Conservation (phyloP, 2,888 invertebrate species). For the Oxycera nigricornis region DNA sequence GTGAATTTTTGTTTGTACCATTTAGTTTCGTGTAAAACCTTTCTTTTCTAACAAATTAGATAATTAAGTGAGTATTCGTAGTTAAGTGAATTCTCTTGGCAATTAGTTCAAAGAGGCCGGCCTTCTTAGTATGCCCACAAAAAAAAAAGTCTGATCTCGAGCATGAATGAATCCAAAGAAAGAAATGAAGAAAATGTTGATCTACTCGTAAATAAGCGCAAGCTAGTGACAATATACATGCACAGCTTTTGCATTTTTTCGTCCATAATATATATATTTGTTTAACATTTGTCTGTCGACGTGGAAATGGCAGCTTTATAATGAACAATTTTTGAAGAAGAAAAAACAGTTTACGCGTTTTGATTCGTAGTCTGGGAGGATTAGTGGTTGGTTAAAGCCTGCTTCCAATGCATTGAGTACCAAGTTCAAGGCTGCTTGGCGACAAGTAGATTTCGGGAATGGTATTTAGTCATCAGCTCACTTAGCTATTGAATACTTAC, state of each 20-base stretch:
- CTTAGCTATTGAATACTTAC: too few species aligned
- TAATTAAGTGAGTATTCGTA: not conserved
- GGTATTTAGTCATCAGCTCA: too few species aligned
- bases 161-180: slow-evolving; percentile 16
- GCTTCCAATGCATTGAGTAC: too few species aligned
- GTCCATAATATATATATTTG: not conserved
- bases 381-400: too few species aligned
- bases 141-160: slow-evolving; percentile 10
- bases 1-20: too few species aligned
- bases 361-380: too few species aligned
- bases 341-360: too few species aligned
- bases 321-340: too few species aligned
- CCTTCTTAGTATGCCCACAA: not conserved
- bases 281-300: not conserved
- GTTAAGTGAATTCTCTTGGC: not conserved
- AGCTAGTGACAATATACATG: not conserved
- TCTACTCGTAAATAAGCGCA: not conserved
- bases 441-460: too few species aligned
- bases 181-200: not conserved
- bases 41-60: not conserved
- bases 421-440: too few species aligned
- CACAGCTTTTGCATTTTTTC: not conserved
- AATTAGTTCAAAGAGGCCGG: not conserved
- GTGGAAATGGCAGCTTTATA: too few species aligned
- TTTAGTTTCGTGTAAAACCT: not conserved